A percentile compares a stretch with the other conserved stretches of the same genome.
phyloP scores from a whole-genome alignment of 2,113 vertebrate genomes.

The Saimiri boliviensis region DNA sequence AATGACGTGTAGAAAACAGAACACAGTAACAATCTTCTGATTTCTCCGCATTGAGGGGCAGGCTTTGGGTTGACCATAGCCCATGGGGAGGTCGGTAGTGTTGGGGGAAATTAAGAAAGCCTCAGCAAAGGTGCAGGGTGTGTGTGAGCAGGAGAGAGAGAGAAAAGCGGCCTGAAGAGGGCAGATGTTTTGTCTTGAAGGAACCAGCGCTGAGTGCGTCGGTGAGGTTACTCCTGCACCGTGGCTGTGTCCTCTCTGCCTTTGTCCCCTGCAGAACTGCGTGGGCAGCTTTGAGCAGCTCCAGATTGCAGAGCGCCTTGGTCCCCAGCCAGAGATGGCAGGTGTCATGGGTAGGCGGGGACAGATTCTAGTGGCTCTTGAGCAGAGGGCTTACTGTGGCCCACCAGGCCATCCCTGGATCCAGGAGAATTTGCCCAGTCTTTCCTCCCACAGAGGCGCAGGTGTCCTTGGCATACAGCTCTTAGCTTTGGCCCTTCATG shows the following conservation, averaged over 20 bases:
- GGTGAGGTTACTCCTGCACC: neutral
- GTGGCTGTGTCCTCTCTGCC: neutral
- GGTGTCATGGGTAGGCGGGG: neutral
- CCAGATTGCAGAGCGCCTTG: neutral
- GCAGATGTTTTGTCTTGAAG: neutral
- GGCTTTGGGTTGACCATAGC: neutral
- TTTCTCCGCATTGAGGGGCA: neutral
- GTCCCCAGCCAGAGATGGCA: neutral
- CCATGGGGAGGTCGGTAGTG: neutral
- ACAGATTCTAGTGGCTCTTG: neutral
- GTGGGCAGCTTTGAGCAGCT: slow-evolving; percentile 17
- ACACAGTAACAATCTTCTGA: neutral
- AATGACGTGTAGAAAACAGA: neutral
- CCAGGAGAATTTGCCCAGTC: neutral
- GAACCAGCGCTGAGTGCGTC: neutral
- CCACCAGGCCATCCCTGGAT: neutral
- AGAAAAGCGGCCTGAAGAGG: neutral
- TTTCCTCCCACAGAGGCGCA: neutral
- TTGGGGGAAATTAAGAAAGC: neutral
- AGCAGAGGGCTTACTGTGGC: neutral
- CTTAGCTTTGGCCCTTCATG: neutral
- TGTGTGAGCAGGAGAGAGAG: neutral
- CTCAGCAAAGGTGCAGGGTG: neutral
- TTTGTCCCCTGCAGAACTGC: neutral
- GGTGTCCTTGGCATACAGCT: neutral